Evolutionary conservation across 2,797 vertebrate species (phyloP).

Genomic region (Lindbergichthys nudifrons): DNA sequence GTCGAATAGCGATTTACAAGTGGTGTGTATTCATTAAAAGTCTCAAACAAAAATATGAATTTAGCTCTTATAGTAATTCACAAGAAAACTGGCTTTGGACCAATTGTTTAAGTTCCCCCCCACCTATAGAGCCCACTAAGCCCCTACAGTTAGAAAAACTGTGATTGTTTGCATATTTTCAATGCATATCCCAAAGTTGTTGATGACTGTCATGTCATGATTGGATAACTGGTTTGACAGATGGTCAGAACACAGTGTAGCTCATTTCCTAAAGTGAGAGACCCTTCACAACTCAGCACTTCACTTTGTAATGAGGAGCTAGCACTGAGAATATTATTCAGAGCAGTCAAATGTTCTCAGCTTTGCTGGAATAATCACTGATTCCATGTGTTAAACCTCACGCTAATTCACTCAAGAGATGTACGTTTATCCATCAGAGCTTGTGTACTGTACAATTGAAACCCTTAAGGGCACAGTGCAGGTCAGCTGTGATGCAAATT

Average conservation of each 20-base stretch:
- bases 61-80: neutral
- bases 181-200: constrained; percentile 5
- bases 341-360: too few relatives aligned
- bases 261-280: constrained; percentile 37
- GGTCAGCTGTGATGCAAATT: neutral
- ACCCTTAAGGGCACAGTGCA: neutral
- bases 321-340: constrained; percentile 5
- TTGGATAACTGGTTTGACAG: constrained; percentile 34
- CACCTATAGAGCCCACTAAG: neutral
- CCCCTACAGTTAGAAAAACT: neutral
- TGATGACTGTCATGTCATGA: neutral
- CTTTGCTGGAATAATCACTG: too few relatives aligned
- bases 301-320: constrained; percentile 27
- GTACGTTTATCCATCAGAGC: neutral
- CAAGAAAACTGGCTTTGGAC: neutral
- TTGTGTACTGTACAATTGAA: neutral
- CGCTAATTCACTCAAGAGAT: neutral
- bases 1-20: neutral
- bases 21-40: neutral
- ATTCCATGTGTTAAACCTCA: too few relatives aligned
- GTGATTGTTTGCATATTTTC: neutral
- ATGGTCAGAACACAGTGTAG: constrained; percentile 35
- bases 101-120: neutral
- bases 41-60: neutral
- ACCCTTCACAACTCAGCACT: constrained; percentile 21